phyloP scores from a whole-genome alignment of 2,888 invertebrate genomes.

The Ptilodon capucinus region DNA sequence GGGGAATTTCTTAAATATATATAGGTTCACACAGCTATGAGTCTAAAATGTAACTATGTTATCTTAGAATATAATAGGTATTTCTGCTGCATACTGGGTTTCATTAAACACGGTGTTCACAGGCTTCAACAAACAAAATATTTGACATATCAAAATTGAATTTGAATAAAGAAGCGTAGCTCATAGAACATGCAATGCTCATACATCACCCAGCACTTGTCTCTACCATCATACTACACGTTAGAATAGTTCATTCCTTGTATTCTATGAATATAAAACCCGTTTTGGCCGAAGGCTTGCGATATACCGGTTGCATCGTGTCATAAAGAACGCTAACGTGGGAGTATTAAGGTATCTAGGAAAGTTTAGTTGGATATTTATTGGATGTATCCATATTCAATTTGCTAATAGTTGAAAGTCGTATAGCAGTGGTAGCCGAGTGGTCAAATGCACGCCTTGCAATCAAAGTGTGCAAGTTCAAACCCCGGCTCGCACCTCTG shows the following conservation, averaged over 20 bases:
- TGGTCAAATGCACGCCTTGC: too few species aligned
- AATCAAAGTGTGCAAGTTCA: too few species aligned
- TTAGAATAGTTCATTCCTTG: slow-evolving; percentile 22
- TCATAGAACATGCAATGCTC: slow-evolving; percentile 44
- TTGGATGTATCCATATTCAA: too few species aligned
- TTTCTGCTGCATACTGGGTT: too few species aligned
- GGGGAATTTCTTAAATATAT: too few species aligned
- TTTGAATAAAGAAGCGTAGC: slow-evolving; percentile 27
- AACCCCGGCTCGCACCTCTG: too few species aligned
- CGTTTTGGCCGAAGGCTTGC: slow-evolving; percentile 15
- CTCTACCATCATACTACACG: slow-evolving; percentile 21
- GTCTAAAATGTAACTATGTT: too few species aligned
- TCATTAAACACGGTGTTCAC: too few species aligned
- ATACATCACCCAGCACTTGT: slow-evolving; percentile 53
- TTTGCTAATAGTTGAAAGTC: too few species aligned
- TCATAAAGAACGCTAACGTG: not conserved
- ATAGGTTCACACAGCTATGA: too few species aligned
- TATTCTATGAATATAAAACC: slow-evolving; percentile 43
- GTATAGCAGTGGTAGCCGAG: too few species aligned
- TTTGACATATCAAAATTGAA: slow-evolving; percentile 30
- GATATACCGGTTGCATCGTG: slow-evolving; percentile 6
- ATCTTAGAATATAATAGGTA: too few species aligned
- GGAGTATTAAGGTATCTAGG: not conserved
- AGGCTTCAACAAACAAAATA: slow-evolving; percentile 6
- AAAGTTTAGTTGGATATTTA: not conserved